phyloP scores from a whole-genome alignment of 2,113 vertebrate species.

The Benitochromis conjunctus region DNA sequence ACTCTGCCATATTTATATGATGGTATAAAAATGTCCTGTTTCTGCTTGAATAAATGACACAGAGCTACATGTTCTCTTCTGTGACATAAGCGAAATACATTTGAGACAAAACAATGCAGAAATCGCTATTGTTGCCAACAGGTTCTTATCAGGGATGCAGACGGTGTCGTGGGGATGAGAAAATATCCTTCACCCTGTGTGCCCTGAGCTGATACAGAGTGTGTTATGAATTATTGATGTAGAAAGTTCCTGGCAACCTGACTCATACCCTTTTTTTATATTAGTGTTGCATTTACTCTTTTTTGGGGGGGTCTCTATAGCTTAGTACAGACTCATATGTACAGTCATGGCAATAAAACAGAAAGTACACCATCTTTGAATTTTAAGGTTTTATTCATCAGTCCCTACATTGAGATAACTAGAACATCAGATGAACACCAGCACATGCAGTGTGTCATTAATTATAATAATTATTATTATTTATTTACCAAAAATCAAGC shows the following conservation, averaged over 20 bases:
- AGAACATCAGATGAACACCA: not conserved
- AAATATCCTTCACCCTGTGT: not conserved
- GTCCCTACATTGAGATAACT: not conserved
- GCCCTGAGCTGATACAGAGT: slow-evolving; percentile 6
- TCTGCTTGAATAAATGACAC: not conserved
- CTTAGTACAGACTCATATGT: not conserved
- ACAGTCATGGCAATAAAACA: not conserved
- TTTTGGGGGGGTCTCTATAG: not conserved
- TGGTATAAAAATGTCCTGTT: not conserved
- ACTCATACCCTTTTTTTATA: not conserved
- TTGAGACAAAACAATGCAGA: not conserved
- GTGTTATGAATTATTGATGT: slow-evolving; percentile 20
- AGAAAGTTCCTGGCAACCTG: not conserved
- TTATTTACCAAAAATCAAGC: not conserved
- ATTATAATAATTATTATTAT: not conserved
- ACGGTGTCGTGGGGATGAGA: not conserved
- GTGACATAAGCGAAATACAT: not conserved
- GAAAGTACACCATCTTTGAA: not conserved
- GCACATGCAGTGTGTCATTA: not conserved
- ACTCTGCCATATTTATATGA: not conserved
- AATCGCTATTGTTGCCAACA: not conserved
- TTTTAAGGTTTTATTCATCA: not conserved
- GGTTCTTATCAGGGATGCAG: not conserved
- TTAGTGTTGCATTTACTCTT: not conserved
- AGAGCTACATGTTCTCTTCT: not conserved